Conservation (phyloP, 37 sponge, comb jelly and placozoan genomes). For the Hexactinellida sp. region DNA sequence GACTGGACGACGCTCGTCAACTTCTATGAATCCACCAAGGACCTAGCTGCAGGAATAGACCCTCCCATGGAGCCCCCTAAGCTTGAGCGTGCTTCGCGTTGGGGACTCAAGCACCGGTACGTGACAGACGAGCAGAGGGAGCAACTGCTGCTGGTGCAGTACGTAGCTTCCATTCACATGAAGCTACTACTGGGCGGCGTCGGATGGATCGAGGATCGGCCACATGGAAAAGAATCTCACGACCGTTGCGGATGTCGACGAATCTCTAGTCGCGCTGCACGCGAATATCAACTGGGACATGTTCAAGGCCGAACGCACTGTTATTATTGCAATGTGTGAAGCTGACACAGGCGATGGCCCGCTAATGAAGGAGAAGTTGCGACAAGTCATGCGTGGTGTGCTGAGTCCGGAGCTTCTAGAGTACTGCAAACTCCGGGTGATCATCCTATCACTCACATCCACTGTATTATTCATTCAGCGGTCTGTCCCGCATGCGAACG, state of each 20-base stretch:
- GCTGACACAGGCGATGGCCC: neutral
- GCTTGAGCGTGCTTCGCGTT: conserved; percentile 3
- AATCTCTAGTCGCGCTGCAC: conserved; percentile 14
- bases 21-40: conserved; percentile 15
- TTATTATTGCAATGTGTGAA: neutral
- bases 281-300: neutral
- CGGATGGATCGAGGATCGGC: conserved; percentile 4
- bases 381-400: neutral
- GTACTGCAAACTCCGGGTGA: neutral
- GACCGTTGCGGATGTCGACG: conserved; percentile 1
- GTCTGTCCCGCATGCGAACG: neutral
- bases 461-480: neutral
- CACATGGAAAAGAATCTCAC: neutral
- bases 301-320: conserved; percentile 14
- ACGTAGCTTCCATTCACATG: conserved; percentile 13
- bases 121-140: conserved; percentile 10
- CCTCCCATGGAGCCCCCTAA: neutral
- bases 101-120: conserved; percentile 8
- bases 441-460: neutral
- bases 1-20: conserved; percentile 14
- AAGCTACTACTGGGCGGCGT: conserved; percentile 8
- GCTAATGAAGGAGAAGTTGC: neutral
- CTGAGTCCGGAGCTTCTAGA: neutral
- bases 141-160: conserved; percentile 14
- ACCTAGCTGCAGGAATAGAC: neutral